Evolutionary conservation across 2,888 invertebrate species (phyloP).

Genomic region (Malthinus seriepunctatus): DNA sequence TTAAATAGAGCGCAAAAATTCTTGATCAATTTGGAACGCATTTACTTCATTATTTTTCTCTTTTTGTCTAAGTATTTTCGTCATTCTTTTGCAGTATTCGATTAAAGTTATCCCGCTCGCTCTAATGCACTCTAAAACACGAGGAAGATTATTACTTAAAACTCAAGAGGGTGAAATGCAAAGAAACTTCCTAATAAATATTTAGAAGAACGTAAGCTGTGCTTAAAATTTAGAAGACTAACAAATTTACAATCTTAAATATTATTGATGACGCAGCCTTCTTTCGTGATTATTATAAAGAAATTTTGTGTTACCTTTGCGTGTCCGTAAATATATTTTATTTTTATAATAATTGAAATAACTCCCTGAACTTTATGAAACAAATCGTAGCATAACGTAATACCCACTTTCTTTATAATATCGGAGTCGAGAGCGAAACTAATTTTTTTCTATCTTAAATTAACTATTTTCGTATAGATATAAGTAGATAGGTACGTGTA

Average conservation of each 20-base stretch:
- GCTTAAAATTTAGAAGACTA: constrained; percentile 27
- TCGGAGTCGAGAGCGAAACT: background rate
- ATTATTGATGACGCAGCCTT: constrained; percentile 7
- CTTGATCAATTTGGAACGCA: constrained; percentile 16
- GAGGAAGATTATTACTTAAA: constrained; percentile 31
- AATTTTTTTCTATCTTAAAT: constrained; percentile 1
- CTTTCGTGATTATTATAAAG: background rate
- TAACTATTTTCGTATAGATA: background rate
- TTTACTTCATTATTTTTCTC: constrained; percentile 16
- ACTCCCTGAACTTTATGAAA: constrained; percentile 19
- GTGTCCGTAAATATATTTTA: constrained; percentile 15
- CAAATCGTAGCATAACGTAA: constrained; percentile 8
- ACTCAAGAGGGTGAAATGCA: constrained; percentile 33
- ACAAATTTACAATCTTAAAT: constrained; percentile 19
- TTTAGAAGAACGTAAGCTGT: constrained; percentile 27
- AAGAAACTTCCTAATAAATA: constrained; percentile 33
- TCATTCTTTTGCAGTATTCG: constrained; percentile 20
- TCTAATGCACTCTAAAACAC: constrained; percentile 28
- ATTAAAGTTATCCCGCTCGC: constrained; percentile 21
- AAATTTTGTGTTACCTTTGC: constrained; percentile 19
- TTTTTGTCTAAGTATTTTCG: constrained; percentile 7
- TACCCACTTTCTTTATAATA: background rate
- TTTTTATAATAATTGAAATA: constrained; percentile 15
- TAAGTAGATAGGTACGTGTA: background rate
- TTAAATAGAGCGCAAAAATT: constrained; percentile 12